A percentile compares a stretch with the other conserved stretches of the same genome.
These are phyloP conservation scores for Xenentodon cancila DNA, from an alignment of 2,797 vertebrate genomes.

Conservation along the genomic window DNA sequence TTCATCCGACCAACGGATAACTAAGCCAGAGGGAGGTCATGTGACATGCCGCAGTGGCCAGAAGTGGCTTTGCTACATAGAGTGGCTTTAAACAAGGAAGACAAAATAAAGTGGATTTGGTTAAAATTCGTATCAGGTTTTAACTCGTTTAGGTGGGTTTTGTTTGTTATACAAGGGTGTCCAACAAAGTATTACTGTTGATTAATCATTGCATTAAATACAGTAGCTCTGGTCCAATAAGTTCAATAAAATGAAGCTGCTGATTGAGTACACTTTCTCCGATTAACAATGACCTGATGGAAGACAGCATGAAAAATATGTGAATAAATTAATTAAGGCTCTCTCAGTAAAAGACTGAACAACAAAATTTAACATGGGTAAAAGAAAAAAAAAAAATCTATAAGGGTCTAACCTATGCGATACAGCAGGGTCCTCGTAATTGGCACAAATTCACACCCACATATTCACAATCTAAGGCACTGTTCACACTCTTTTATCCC, in stretches of 20 bases:
- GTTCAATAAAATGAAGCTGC: neutral
- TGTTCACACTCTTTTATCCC: slow-evolving; percentile 61
- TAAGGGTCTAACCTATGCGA: slow-evolving; percentile 19
- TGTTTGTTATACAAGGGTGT: slow-evolving; percentile 2
- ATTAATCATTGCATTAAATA: slow-evolving; percentile 9
- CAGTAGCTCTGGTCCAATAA: neutral
- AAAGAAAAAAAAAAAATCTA: slow-evolving; percentile 8
- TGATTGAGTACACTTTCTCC: neutral
- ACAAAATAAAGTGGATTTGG: slow-evolving; percentile 1
- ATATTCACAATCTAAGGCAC: slow-evolving; percentile 79
- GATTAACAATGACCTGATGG: slow-evolving; percentile 19
- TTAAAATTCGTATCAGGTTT: slow-evolving; percentile 1
- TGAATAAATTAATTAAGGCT: slow-evolving; percentile 15
- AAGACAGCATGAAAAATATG: slow-evolving; percentile 17
- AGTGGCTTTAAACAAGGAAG: neutral
- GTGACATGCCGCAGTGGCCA: no score
- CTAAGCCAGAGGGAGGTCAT: no score
- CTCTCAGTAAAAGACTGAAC: neutral
- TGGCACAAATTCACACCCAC: slow-evolving; percentile 46
- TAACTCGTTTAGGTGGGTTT: neutral
- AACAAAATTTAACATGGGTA: slow-evolving; percentile 7
- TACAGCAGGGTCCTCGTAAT: slow-evolving; percentile 25
- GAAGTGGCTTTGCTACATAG: no score
- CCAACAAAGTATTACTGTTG: slow-evolving; percentile 4
- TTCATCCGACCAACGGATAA: no score